Conservation (phyloP, 2,113 vertebrate species). For the Leptodactylus fuscus region DNA sequence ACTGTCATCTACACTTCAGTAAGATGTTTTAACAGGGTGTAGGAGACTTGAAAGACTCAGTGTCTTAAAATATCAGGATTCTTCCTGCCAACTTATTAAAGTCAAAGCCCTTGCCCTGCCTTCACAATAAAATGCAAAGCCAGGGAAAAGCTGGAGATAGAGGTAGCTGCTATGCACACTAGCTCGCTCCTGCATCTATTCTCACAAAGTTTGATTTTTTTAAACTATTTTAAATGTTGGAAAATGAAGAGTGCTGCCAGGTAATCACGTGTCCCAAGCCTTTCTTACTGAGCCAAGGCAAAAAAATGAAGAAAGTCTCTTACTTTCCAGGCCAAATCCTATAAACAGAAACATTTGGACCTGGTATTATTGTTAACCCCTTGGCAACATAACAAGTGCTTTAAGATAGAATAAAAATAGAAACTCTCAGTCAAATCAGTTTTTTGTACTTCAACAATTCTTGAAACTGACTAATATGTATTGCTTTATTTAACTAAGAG, state of each 20-base stretch:
- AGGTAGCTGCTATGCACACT: constrained; percentile 27
- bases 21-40: constrained; percentile 44
- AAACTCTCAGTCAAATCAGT: neutral
- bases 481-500: neutral
- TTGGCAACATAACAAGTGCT: constrained; percentile 43
- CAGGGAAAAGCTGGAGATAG: constrained; percentile 38
- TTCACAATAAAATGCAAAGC: constrained; percentile 49
- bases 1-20: neutral
- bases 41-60: neutral
- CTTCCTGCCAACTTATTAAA: constrained; percentile 45
- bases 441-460: constrained; percentile 32
- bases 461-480: constrained; percentile 11
- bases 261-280: constrained; percentile 25
- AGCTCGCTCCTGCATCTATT: constrained; percentile 24
- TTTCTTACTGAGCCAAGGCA: constrained; percentile 53
- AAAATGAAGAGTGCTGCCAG: constrained; percentile 40
- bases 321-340: constrained; percentile 42
- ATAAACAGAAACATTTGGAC: constrained; percentile 58
- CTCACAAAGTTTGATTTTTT: neutral
- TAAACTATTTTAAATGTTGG: constrained; percentile 49
- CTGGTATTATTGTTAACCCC: constrained; percentile 41
- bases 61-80: constrained; percentile 27
- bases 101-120: constrained; percentile 6
- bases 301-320: constrained; percentile 24
- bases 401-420: constrained; percentile 51